phyloP scores from a whole-genome alignment of 2,797 vertebrate genomes.

The Crenichthys baileyi region DNA sequence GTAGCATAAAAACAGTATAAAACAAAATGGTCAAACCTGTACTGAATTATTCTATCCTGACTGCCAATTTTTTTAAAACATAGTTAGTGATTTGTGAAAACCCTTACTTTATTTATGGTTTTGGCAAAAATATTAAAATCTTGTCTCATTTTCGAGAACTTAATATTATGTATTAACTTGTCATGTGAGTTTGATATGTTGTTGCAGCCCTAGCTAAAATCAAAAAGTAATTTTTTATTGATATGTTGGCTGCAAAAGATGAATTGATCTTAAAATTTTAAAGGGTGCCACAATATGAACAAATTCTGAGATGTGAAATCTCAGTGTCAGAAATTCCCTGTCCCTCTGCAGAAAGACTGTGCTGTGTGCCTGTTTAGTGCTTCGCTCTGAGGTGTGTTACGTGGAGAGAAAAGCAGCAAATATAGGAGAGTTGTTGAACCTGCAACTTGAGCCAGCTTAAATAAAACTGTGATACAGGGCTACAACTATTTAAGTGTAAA shows the following conservation, averaged over 20 bases:
- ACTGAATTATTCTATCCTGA: too few species aligned
- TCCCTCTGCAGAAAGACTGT: background rate
- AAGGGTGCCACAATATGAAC: background rate
- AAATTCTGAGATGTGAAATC: background rate
- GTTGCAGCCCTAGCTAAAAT: too few species aligned
- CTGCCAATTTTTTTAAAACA: too few species aligned
- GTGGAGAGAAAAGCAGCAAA: constrained; percentile 1
- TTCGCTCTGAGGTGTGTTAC: background rate
- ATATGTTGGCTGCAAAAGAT: background rate
- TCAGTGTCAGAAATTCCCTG: background rate
- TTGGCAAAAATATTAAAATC: too few species aligned
- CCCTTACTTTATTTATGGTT: too few species aligned
- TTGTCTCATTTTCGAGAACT: too few species aligned
- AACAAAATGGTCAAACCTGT: too few species aligned
- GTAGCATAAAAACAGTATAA: too few species aligned
- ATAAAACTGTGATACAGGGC: background rate
- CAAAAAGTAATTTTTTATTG: too few species aligned
- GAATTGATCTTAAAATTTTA: background rate
- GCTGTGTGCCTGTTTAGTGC: background rate
- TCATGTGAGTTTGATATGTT: too few species aligned
- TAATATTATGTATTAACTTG: too few species aligned
- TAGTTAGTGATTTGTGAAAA: too few species aligned
- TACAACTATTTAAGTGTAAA: constrained; percentile 25
- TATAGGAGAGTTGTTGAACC: constrained; percentile 1
- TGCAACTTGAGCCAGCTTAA: background rate